Conservation (phyloP, 2,113 vertebrate species). For the Pluvialis apricaria region DNA sequence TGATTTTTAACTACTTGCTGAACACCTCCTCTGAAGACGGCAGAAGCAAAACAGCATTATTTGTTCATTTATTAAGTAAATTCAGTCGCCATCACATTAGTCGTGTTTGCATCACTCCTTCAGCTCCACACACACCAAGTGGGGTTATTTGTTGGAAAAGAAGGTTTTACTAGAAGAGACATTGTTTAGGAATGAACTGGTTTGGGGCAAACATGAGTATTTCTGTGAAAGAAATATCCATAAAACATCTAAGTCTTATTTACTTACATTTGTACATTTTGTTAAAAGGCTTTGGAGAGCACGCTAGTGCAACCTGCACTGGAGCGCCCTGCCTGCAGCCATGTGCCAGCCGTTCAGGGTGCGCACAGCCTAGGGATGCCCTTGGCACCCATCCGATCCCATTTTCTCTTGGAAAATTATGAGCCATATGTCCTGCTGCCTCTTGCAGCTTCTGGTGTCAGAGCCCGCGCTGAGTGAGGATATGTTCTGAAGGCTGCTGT, state of each 20-base stretch:
- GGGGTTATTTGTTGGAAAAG: not conserved
- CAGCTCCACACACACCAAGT: rapidly evolving
- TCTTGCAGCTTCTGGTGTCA: too few relatives aligned
- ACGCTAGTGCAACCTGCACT: too few relatives aligned
- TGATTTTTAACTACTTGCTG: not conserved
- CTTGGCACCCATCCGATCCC: too few relatives aligned
- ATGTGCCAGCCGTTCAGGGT: too few relatives aligned
- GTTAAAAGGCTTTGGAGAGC: not conserved
- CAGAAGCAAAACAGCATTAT: not conserved
- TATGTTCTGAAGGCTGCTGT: not conserved
- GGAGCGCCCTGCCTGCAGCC: too few relatives aligned
- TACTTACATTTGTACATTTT: not conserved
- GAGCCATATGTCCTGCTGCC: too few relatives aligned
- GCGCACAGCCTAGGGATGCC: too few relatives aligned
- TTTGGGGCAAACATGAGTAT: not conserved
- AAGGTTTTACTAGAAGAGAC: not conserved
- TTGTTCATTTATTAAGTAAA: not conserved
- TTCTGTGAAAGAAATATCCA: not conserved
- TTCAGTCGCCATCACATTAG: not conserved
- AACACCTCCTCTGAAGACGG: not conserved
- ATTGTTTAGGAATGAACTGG: not conserved
- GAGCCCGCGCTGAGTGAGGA: too few relatives aligned
- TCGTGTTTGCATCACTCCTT: not conserved
- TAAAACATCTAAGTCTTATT: not conserved
- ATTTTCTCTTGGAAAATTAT: too few relatives aligned